A percentile compares a stretch with the other conserved stretches of the same genome.
Evolutionary conservation across 2,888 invertebrate genomes (phyloP).

Genomic region (Drosophila merina): DNA sequence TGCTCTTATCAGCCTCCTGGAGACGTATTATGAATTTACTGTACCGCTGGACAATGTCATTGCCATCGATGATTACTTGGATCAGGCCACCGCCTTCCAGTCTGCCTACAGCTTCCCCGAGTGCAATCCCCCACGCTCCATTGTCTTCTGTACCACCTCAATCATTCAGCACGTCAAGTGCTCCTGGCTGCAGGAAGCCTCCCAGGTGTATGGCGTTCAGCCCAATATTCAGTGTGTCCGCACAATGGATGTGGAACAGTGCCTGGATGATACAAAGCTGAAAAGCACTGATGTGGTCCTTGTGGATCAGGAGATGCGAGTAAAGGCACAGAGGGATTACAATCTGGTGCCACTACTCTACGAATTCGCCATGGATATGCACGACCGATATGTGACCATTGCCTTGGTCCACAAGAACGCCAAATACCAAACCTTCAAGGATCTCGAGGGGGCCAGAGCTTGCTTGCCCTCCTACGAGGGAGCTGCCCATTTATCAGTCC

Average conservation of each 20-base stretch:
- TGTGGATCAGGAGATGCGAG: conserved; percentile 89
- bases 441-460: conserved; percentile 89
- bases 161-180: conserved; percentile 91
- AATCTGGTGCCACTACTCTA: conserved; percentile 78
- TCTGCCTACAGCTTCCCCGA: conserved; percentile 89
- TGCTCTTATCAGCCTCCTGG: conserved; percentile 87
- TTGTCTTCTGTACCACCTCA: conserved; percentile 88
- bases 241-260: conserved; percentile 86
- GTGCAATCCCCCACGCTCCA: conserved; percentile 88
- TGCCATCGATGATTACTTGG: conserved; percentile 88
- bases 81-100: conserved; percentile 86
- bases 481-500: conserved; percentile 87
- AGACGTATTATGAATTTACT: conserved; percentile 86
- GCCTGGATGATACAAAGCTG: conserved; percentile 87
- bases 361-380: conserved; percentile 80
- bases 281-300: conserved; percentile 90
- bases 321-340: conserved; percentile 87
- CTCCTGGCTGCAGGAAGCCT: conserved; percentile 90
- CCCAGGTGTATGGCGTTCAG: conserved; percentile 89
- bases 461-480: conserved; percentile 93
- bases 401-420: conserved; percentile 88
- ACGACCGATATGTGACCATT: conserved; percentile 85
- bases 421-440: conserved; percentile 85
- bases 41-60: conserved; percentile 86
- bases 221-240: conserved; percentile 92